Percentiles rank a stretch among this genome's conserved stretches.
These are phyloP conservation scores for Alaudala cheleensis DNA, from an alignment of 2,113 vertebrate species.

Conservation along the genomic window DNA sequence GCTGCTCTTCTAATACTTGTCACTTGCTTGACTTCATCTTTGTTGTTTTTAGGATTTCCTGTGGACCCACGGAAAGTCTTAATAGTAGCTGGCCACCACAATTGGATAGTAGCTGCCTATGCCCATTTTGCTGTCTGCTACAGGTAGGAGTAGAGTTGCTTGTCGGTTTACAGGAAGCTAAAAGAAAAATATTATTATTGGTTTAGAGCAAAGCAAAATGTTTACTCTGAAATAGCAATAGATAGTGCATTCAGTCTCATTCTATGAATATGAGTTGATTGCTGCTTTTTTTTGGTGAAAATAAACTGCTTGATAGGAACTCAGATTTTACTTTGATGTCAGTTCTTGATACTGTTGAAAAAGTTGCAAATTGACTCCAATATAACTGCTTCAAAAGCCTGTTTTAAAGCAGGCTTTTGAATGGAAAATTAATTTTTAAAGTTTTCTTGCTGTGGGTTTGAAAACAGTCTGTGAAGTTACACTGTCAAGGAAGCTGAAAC, in stretches of 20 bases:
- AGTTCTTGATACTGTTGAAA: not conserved
- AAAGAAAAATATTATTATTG: not conserved
- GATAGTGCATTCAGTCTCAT: not conserved
- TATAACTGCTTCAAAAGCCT: not conserved
- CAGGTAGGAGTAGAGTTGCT: conserved; percentile 77
- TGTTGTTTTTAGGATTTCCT: conserved; percentile 77
- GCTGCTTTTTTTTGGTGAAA: not conserved
- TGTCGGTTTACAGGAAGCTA: not conserved
- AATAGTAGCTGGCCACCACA: conserved; percentile 96
- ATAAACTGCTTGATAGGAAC: not conserved
- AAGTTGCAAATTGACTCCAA: not conserved
- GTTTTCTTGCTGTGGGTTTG: not conserved
- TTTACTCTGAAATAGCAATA: not conserved
- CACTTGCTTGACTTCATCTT: not conserved
- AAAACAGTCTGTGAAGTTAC: not conserved
- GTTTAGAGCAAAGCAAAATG: not conserved
- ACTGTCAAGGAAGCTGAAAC: not conserved
- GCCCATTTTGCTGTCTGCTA: conserved; percentile 98
- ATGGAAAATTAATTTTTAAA: not conserved
- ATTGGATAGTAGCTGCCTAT: conserved; percentile 98
- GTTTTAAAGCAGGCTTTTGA: not conserved
- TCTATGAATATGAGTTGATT: not conserved
- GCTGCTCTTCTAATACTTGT: not conserved
- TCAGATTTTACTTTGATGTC: not conserved
- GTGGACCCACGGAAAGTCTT: conserved; percentile 95